A percentile compares a stretch with the other conserved stretches of the same genome.
These are phyloP conservation scores for Liasis olivaceus DNA, from an alignment of 2,797 vertebrate genomes.

Conservation along the genomic window DNA sequence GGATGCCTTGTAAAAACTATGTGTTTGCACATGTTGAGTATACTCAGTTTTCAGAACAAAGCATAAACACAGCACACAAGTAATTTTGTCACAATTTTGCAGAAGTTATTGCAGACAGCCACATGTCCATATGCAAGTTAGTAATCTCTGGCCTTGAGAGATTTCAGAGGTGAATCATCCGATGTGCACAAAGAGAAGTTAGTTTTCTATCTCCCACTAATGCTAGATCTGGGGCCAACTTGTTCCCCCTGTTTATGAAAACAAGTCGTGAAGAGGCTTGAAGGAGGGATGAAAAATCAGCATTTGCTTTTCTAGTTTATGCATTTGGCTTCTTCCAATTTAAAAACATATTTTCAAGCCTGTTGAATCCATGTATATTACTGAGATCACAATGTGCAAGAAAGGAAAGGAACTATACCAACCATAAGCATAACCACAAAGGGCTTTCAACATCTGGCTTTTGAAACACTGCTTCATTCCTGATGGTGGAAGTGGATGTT, in stretches of 20 bases:
- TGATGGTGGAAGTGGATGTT: slow-evolving; percentile 15
- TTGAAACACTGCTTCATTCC: slow-evolving; percentile 51
- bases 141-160: not conserved
- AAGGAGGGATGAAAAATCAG: not conserved
- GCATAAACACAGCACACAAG: not conserved
- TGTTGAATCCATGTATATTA: not conserved
- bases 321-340: not conserved
- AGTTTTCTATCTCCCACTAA: not conserved
- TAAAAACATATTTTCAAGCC: not conserved
- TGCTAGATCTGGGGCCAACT: not conserved
- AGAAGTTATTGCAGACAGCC: not conserved
- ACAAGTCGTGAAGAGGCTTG: not conserved
- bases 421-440: slow-evolving; percentile 22
- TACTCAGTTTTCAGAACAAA: not conserved
- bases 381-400: not conserved
- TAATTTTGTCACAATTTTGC: not conserved
- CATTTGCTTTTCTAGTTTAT: not conserved
- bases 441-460: slow-evolving; percentile 44
- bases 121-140: not conserved
- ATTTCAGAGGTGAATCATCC: not conserved
- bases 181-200: not conserved
- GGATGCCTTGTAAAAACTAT: not conserved
- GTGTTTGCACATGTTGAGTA: not conserved
- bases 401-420: not conserved
- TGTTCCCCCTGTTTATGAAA: not conserved